A percentile compares a stretch with the other conserved stretches of the same genome.
These are phyloP conservation scores for Bellardia bayeri DNA, from an alignment of 2,888 invertebrate species.

Conservation along the genomic window DNA sequence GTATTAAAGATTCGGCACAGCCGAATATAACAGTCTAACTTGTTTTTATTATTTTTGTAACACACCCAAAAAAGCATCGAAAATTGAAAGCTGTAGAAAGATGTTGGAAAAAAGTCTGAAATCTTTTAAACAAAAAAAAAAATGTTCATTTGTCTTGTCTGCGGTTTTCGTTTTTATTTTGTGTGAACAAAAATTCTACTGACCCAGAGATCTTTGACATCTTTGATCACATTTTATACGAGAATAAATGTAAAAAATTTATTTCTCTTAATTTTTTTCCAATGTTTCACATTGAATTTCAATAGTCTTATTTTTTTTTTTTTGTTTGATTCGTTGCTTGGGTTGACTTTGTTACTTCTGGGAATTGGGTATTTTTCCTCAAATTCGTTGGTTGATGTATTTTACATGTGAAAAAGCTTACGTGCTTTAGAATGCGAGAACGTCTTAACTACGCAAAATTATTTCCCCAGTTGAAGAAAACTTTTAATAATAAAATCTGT, in stretches of 20 bases:
- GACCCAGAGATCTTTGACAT: conserved; percentile 83
- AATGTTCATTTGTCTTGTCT: conserved; percentile 75
- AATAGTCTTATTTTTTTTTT: conserved; percentile 50
- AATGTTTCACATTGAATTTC: conserved; percentile 60
- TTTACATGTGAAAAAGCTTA: conserved; percentile 67
- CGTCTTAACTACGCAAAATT: conserved; percentile 62
- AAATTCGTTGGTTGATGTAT: conserved; percentile 1
- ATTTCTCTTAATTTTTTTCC: conserved; percentile 23
- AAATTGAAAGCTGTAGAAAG: conserved; percentile 22
- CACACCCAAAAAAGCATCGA: conserved; percentile 61
- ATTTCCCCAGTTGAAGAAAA: not conserved
- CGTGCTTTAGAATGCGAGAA: conserved; percentile 49
- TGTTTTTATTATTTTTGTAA: conserved; percentile 19
- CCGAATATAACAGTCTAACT: too few species aligned
- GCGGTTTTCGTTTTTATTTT: conserved; percentile 81
- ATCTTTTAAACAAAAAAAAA: conserved; percentile 67
- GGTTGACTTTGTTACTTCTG: conserved; percentile 62
- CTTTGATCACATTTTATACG: conserved; percentile 74
- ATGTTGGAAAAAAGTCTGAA: conserved; percentile 40
- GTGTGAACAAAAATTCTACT: conserved; percentile 82
- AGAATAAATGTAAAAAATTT: conserved; percentile 46
- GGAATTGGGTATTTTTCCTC: conserved; percentile 61
- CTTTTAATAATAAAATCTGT: not conserved
- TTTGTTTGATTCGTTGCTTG: conserved; percentile 12
- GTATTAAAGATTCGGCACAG: too few species aligned